Evolutionary conservation across 2,888 invertebrate species (phyloP).

Genomic region (Phengaris alcon): DNA sequence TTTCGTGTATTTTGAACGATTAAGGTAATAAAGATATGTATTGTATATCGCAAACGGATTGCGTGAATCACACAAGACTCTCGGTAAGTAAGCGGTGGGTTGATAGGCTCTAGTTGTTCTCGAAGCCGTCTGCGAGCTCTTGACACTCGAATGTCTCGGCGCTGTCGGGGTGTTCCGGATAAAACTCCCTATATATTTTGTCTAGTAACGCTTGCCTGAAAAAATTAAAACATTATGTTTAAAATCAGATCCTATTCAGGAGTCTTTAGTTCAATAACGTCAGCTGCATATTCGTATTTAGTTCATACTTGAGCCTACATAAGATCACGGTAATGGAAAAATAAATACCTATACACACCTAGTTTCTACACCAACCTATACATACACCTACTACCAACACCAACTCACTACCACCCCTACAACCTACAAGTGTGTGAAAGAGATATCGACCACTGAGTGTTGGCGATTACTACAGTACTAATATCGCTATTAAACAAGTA

Average conservation of each 20-base stretch:
- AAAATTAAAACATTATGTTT: conserved; percentile 34
- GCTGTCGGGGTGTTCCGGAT: conserved; percentile 86
- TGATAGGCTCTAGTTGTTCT: conserved; percentile 51
- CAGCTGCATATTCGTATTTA: no score
- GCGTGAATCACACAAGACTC: conserved; percentile 33
- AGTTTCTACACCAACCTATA: no score
- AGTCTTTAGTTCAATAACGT: no score
- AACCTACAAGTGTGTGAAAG: no score
- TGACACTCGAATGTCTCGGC: conserved; percentile 72
- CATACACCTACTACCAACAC: no score
- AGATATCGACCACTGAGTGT: no score
- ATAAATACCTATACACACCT: no score
- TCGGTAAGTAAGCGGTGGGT: conserved; percentile 31
- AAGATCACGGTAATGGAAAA: no score
- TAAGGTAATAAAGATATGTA: conserved; percentile 31
- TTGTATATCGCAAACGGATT: conserved; percentile 7
- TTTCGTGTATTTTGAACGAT: conserved; percentile 28
- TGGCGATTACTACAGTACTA: no score
- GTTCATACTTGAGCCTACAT: no score
- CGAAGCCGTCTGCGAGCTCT: conserved; percentile 62
- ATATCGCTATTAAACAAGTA: no score
- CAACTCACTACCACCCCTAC: no score
- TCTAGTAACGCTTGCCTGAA: conserved; percentile 87
- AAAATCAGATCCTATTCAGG: not conserved
- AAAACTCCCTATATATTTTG: conserved; percentile 88